Percentiles rank a stretch among this genome's conserved stretches.
These are phyloP conservation scores for Drosophila leonis DNA, from an alignment of 2,888 invertebrate genomes.

Conservation along the genomic window DNA sequence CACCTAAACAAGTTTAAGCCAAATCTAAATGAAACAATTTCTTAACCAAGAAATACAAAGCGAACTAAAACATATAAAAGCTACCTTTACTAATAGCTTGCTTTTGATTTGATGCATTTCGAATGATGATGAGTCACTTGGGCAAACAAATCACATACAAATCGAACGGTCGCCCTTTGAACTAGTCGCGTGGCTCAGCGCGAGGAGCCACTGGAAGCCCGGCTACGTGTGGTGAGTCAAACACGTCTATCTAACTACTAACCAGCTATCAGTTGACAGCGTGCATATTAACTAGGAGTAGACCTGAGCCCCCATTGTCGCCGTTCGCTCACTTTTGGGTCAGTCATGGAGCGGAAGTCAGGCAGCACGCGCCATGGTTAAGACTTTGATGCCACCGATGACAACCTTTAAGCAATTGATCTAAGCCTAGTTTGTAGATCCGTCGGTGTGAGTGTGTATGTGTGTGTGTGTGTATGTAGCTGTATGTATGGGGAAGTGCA, in stretches of 20 bases:
- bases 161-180: constrained; percentile 67
- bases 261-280: constrained; percentile 54
- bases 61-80: neutral
- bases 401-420: constrained; percentile 30
- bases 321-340: constrained; percentile 40
- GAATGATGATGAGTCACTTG: constrained; percentile 62
- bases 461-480: constrained; percentile 9
- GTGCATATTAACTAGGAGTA: constrained; percentile 71
- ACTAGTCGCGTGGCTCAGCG: constrained; percentile 63
- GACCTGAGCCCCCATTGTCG: constrained; percentile 40
- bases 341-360: constrained; percentile 62
- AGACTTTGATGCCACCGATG: constrained; percentile 42
- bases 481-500: constrained; percentile 20
- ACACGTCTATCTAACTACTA: constrained; percentile 48
- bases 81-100: constrained; percentile 1
- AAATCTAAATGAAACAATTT: neutral
- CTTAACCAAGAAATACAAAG: neutral
- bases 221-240: constrained; percentile 65
- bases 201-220: constrained; percentile 37
- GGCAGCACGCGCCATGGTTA: constrained; percentile 63
- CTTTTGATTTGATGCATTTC: constrained; percentile 11
- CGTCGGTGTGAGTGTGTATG: constrained; percentile 2
- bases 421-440: constrained; percentile 11
- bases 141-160: constrained; percentile 48
- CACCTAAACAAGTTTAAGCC: neutral